phyloP scores from a whole-genome alignment of 2,797 vertebrate genomes.

The Sarcoramphus papa region DNA sequence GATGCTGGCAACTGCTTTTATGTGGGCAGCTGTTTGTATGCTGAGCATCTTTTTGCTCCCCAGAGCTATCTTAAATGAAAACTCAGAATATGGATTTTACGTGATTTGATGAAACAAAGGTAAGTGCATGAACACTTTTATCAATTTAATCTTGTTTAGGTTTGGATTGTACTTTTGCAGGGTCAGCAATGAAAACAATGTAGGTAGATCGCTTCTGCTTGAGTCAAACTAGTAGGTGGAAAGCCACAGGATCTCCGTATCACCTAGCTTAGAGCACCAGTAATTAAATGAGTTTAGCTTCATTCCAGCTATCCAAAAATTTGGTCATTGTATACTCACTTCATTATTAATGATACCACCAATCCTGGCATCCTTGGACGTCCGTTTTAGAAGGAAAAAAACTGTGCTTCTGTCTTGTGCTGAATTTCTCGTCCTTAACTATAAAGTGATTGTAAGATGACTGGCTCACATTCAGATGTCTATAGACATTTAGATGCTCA shows the following conservation, averaged over 20 bases:
- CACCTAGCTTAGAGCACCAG: not conserved
- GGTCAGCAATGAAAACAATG: not conserved
- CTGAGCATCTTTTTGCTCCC: not conserved
- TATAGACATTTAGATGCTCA: not conserved
- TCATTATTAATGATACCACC: not conserved
- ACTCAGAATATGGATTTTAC: not conserved
- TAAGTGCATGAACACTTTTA: too few species aligned
- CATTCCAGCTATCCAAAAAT: not conserved
- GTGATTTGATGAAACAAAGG: not conserved
- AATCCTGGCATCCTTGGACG: not conserved
- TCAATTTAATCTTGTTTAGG: not conserved
- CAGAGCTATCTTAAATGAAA: not conserved
- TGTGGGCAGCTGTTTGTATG: not conserved
- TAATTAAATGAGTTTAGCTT: not conserved
- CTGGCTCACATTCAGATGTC: not conserved
- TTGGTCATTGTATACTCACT: not conserved
- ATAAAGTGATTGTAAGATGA: not conserved
- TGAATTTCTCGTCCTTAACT: not conserved
- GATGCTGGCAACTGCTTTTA: not conserved
- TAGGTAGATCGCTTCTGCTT: not conserved
- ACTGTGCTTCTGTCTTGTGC: not conserved
- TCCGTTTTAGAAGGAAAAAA: not conserved
- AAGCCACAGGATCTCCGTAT: not conserved
- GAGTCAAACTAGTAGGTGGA: not conserved
- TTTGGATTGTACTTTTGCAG: not conserved